Conservation (phyloP, 2,888 invertebrate genomes). For the Yponomeuta plumbellus region DNA sequence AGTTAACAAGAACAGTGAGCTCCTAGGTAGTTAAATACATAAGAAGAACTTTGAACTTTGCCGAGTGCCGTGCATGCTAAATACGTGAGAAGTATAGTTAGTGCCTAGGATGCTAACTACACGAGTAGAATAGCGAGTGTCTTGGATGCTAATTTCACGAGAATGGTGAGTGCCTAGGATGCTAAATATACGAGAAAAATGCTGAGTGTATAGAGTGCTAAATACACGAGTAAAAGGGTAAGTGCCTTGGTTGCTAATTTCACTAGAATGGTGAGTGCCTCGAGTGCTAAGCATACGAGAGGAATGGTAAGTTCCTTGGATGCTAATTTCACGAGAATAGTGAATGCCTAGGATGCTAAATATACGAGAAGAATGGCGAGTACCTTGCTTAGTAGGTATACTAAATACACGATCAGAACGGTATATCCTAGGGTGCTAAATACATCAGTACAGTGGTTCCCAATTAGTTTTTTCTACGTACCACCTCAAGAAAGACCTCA, state of each 20-base stretch:
- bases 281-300: constrained; percentile 99
- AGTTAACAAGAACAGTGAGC: constrained; percentile 95
- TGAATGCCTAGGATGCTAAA: constrained; percentile 51
- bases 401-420: no score
- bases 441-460: no score
- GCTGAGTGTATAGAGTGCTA: not conserved
- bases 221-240: no score
- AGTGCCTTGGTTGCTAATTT: no score
- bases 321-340: no score
- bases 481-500: no score
- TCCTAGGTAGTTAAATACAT: not conserved
- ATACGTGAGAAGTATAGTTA: not conserved
- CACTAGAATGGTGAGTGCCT: no score
- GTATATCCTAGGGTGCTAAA: no score
- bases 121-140: constrained; percentile 95
- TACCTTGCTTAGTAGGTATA: no score
- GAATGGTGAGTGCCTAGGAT: constrained; percentile 82
- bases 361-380: not conserved
- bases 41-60: no score
- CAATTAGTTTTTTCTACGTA: no score
- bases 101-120: constrained; percentile 79
- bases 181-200: not conserved
- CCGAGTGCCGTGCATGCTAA: constrained; percentile 74
- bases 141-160: constrained; percentile 66
- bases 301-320: constrained; percentile 86